Evolutionary conservation across 2,888 invertebrate genomes (phyloP), one percentile per base, ranked within the genome.

Genomic region (Aporophyla nigra): DNA sequence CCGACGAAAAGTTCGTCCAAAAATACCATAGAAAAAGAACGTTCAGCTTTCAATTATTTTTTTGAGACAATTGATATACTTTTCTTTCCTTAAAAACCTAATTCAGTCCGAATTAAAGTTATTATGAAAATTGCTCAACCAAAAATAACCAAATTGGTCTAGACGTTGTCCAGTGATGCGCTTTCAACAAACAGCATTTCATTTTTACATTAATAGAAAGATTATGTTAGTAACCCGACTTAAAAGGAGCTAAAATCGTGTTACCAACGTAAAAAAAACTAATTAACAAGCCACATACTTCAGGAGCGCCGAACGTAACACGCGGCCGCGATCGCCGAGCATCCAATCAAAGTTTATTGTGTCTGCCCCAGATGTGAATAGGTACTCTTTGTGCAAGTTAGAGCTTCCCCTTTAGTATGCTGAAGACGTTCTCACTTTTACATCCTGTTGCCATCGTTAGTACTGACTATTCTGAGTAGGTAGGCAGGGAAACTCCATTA

Each of bases 341-440:
- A 89, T 90, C 92, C 91, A 93, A 93, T 93, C 93, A 92, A 93
- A 93, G 86, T 92, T 92, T 92, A 92, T 91, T 90, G 90, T 89
- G 81, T 82, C 74, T 80, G 82, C 83, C 77, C 79, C 88, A 89
- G 89, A 88, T 89, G 86, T 85, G 86, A 84, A 74, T 71, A 85
- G 80, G 83, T 83, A 78, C 85, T 85, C 85, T 85, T 87, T 72
- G 77, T 74, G 71, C 65, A 75, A 77, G 80, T 76, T 72, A 68
- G 53, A 66, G 54, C 72, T 73, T 72, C 78, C 75, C 53, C 49
- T 80, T 84, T 82, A 74, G 78, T 84, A 87, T 87, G 77, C 88
- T 51, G 16, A 76, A 82, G 80, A 82, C 56, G 82, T 80, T 76
- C 69, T 65, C 74, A 75, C 79, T 86, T 80, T 79, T 76, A 86